Percentiles rank a stretch among this genome's conserved stretches.
phyloP scores from a whole-genome alignment of 2,888 invertebrate species.

The Drosophila affinis region DNA sequence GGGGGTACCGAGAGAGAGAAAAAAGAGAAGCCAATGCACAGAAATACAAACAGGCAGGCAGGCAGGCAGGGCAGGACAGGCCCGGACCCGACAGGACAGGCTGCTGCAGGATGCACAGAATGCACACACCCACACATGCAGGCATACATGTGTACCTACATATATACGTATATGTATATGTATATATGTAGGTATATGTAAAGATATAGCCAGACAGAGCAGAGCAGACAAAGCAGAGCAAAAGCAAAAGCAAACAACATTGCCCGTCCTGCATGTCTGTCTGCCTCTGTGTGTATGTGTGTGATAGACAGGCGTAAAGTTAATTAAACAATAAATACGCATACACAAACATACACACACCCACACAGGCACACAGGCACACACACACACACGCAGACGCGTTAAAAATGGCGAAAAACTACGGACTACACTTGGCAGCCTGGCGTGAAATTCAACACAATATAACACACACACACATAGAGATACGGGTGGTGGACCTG shows the following conservation, averaged over 20 bases:
- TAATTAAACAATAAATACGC: constrained; percentile 69
- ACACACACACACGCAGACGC: constrained; percentile 45
- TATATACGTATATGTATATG: background rate
- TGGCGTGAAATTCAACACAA: constrained; percentile 79
- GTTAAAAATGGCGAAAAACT: constrained; percentile 77
- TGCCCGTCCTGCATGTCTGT: constrained; percentile 22
- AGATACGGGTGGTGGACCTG: constrained; percentile 1
- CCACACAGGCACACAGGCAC: background rate
- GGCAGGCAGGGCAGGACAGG: background rate
- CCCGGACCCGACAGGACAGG: background rate
- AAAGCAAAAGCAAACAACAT: constrained; percentile 31
- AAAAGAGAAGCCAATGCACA: background rate
- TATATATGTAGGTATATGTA: background rate
- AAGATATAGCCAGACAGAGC: constrained; percentile 20
- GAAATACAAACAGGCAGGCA: background rate
- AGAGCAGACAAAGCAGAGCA: constrained; percentile 37
- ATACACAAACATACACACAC: constrained; percentile 26
- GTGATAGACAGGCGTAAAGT: constrained; percentile 78
- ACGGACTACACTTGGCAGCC: constrained; percentile 77
- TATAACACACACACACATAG: constrained; percentile 52
- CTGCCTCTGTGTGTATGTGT: constrained; percentile 47
- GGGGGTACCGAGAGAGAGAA: background rate
- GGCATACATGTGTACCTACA: constrained; percentile 5
- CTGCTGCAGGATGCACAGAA: constrained; percentile 32
- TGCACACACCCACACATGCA: constrained; percentile 44